Conservation (phyloP, 1,140 invertebrate species). For the Ips nitidus region DNA sequence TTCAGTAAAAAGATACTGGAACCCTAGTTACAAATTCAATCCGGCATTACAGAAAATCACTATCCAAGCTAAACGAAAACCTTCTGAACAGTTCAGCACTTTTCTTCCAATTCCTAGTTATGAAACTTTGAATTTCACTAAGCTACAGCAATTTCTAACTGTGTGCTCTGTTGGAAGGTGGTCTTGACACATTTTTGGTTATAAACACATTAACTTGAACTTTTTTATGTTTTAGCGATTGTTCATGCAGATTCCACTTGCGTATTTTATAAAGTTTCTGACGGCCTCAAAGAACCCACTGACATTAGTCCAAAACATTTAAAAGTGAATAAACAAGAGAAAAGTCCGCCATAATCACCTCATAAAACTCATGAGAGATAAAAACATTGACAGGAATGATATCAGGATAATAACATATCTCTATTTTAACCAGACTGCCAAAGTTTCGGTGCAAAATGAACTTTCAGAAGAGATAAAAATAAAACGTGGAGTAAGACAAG, state of each 20-base stretch:
- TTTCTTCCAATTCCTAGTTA: conserved; percentile 41
- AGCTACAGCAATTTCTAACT: conserved; percentile 36
- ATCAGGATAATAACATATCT: too few species aligned
- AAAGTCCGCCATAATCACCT: too few species aligned
- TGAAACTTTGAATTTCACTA: conserved; percentile 37
- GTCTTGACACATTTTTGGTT: too few species aligned
- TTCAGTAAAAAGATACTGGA: conserved; percentile 45
- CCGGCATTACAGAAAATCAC: conserved; percentile 34
- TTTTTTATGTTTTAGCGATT: conserved; percentile 36
- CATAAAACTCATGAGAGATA: too few species aligned
- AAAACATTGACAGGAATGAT: too few species aligned
- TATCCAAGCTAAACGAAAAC: conserved; percentile 40
- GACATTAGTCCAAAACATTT: conserved; percentile 31
- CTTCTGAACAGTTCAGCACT: conserved; percentile 16
- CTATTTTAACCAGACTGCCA: too few species aligned
- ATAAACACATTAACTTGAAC: too few species aligned
- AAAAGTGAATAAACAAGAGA: conserved; percentile 4
- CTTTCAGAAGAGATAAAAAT: too few species aligned
- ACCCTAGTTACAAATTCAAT: conserved; percentile 39
- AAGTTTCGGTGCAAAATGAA: too few species aligned
- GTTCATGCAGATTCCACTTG: conserved; percentile 46
- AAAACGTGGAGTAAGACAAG: too few species aligned
- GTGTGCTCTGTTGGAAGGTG: too few species aligned
- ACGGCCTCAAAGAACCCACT: conserved; percentile 37
- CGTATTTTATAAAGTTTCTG: conserved; percentile 44